Conservation (phyloP, 2,113 vertebrate species). For the Tauraco erythrolophus region DNA sequence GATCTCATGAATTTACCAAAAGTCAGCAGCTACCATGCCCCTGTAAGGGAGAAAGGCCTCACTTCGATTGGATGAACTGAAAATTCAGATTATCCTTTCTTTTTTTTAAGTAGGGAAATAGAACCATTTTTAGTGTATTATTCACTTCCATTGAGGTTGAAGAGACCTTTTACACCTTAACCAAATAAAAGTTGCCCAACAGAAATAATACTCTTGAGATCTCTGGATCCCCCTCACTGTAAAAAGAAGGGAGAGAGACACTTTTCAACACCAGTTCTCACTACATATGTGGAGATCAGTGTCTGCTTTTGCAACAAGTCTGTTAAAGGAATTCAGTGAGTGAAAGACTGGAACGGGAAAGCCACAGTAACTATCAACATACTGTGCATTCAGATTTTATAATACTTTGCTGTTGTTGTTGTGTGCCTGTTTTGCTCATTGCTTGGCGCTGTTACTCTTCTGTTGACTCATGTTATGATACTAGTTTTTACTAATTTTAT, state of each 20-base stretch:
- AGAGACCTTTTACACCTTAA: not conserved
- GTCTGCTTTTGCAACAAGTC: not conserved
- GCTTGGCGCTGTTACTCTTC: not conserved
- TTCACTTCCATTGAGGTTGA: not conserved
- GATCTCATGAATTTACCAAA: not conserved
- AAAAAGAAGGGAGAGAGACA: not conserved
- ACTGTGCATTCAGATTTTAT: not conserved
- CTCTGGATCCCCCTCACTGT: not conserved
- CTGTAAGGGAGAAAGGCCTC: not conserved
- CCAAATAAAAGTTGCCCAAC: not conserved
- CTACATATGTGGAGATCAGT: not conserved
- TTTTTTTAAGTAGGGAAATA: not conserved
- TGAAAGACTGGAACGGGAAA: not conserved
- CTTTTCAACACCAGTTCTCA: not conserved
- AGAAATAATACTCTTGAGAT: not conserved
- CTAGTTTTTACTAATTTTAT: not conserved
- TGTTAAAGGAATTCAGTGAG: not conserved
- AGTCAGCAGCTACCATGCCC: not conserved
- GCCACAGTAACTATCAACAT: not conserved
- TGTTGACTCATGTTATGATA: not conserved
- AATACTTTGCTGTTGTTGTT: not conserved
- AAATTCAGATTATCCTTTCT: not conserved
- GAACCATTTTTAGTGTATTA: not conserved
- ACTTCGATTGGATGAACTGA: not conserved
- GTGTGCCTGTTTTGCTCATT: not conserved